Base-by-base conservation (phyloP, 2,888 invertebrate genomes). In the Andrena marginata region DNA sequence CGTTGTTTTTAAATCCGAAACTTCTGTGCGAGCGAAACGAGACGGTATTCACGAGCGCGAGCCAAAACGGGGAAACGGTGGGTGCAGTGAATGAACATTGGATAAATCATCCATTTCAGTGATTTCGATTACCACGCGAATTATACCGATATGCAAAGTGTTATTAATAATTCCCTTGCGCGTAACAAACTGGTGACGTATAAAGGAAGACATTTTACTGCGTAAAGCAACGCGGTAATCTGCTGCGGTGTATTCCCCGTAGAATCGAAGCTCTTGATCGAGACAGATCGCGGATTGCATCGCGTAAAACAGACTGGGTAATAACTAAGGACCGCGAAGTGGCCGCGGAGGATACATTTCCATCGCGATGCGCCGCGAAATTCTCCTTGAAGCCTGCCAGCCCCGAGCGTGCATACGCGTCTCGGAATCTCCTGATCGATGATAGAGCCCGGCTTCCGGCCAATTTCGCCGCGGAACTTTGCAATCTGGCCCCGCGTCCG, bases 381-480 rank as follows among this genome's bases (percentile, higher is more conserved):
- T 59, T 49, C 26, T 56, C n/a, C 56, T 26, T 49, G 29, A 29
- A 31, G 10, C 33, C 20, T 62, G 60, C 7, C 26, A 42, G 26
- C 13, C 13, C 42, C 42, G 31, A 62, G n/a, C 77, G 31, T 35
- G 59, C 35, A 42, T 42, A 74, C 76, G 31, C 71, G 73, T 77
- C 69, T 68, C 64, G 68, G 59, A 72, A 83, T 86, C 77, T 75
- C 68, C 72, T 79, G 80, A 79, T 84, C 86, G 81, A 88, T 77
- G 79, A 84, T 81, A 35, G 72, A 80, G 72, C 76, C 72, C 35
- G 69, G 63, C 68, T 91, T 89, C 84, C 85, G 86, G 86, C 84
- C 88, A 90, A 89, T 91, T 90, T 88, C 85, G 42, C 78, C 68
- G 71, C 77, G 84, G 85, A 89, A 89, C 86, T 90, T 89, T 70